phyloP scores from a whole-genome alignment of 1,140 invertebrate genomes.

The Eciton burchellii region DNA sequence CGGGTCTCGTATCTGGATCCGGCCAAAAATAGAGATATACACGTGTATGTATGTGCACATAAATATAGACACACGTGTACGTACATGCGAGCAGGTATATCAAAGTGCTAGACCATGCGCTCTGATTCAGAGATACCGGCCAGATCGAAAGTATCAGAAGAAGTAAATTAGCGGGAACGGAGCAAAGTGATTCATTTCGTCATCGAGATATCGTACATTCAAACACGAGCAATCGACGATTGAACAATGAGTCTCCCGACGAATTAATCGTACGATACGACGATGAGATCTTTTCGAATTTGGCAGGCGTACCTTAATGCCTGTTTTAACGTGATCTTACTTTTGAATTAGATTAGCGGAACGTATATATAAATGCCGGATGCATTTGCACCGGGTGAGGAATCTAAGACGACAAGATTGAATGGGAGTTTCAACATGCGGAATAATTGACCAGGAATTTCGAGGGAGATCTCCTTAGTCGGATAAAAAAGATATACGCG shows the following conservation, averaged over 20 bases:
- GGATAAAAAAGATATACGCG: constrained; percentile 19
- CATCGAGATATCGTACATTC: neutral
- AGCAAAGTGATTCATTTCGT: neutral
- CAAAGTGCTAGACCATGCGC: neutral
- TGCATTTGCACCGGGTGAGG: neutral
- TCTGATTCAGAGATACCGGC: neutral
- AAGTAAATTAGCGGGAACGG: neutral
- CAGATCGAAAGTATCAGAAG: neutral
- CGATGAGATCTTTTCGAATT: neutral
- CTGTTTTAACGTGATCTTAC: neutral
- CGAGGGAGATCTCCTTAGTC: too few species aligned
- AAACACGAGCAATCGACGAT: neutral
- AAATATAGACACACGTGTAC: neutral
- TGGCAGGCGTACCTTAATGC: neutral
- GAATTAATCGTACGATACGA: neutral
- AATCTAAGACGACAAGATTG: neutral
- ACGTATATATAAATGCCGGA: neutral
- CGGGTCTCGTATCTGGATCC: constrained; percentile 60
- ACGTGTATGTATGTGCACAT: too few species aligned
- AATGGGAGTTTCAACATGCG: neutral
- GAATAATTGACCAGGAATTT: constrained; percentile 19
- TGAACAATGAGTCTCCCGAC: neutral
- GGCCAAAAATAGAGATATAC: constrained; percentile 64
- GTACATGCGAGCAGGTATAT: neutral
- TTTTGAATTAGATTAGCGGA: neutral